These are phyloP conservation scores for Lasiurus borealis DNA, from an alignment of 2,113 vertebrate genomes.

Conservation along the genomic window DNA sequence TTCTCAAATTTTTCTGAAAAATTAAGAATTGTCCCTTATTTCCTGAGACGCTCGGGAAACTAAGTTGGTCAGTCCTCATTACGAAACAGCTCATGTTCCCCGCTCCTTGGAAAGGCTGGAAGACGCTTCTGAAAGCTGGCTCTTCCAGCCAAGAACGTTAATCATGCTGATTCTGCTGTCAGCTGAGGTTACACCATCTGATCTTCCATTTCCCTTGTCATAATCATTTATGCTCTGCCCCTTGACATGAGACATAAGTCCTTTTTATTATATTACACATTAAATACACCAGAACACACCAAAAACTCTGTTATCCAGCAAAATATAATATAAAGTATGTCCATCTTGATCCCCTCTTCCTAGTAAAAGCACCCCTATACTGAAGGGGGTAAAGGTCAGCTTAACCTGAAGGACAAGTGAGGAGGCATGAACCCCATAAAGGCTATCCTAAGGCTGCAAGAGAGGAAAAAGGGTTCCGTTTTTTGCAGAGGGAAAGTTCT, in stretches of 20 bases:
- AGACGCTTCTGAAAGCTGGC: conserved; percentile 59
- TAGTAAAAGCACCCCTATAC: not conserved
- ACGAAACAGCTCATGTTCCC: conserved; percentile 60
- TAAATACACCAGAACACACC: conserved; percentile 69
- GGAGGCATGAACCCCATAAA: not conserved
- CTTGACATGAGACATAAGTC: conserved; percentile 72
- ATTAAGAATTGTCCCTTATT: conserved; percentile 42
- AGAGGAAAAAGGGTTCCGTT: not conserved
- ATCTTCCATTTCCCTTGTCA: conserved; percentile 79
- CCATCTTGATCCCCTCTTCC: not conserved
- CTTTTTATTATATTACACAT: conserved; percentile 79
- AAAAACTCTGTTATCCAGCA: conserved; percentile 64
- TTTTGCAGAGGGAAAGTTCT: not conserved
- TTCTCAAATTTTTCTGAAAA: conserved; percentile 42
- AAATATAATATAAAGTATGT: conserved; percentile 47
- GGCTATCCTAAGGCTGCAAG: not conserved
- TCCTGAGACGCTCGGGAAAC: conserved; percentile 42
- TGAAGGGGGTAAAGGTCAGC: not conserved
- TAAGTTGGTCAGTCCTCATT: conserved; percentile 69
- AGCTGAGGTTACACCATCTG: conserved; percentile 65
- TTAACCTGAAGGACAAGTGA: not conserved
- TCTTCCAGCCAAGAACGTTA: conserved; percentile 74
- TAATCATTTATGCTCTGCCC: conserved; percentile 73
- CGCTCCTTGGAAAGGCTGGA: conserved; percentile 59
- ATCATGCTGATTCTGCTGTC: conserved; percentile 75